These are phyloP conservation scores for Hormaphis cornu DNA, from an alignment of 1,140 invertebrate species.

Conservation along the genomic window DNA sequence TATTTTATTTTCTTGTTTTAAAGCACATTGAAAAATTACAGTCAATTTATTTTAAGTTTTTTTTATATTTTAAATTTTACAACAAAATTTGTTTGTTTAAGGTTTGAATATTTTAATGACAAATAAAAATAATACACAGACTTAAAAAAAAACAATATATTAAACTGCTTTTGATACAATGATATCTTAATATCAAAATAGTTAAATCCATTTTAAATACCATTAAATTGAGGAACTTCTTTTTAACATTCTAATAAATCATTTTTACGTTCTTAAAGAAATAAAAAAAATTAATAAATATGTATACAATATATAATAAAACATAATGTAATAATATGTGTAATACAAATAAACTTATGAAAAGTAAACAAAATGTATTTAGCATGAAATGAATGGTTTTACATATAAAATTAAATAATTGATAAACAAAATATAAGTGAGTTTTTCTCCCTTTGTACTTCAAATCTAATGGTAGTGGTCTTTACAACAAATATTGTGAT, in stretches of 20 bases:
- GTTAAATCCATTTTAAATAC: neutral
- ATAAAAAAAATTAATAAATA: neutral
- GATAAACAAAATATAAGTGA: slow-evolving; percentile 1
- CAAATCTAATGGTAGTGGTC: neutral
- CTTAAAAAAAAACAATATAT: too few species aligned
- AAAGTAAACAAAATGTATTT: slow-evolving; percentile 15
- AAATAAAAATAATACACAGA: too few species aligned
- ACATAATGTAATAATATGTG: neutral
- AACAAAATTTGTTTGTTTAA: too few species aligned
- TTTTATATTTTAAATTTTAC: too few species aligned
- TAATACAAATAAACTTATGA: slow-evolving; percentile 14
- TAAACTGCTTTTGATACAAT: neutral
- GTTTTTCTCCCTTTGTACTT: neutral
- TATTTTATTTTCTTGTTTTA: too few species aligned
- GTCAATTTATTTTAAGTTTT: too few species aligned
- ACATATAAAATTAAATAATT: slow-evolving; percentile 7
- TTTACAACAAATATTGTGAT: neutral
- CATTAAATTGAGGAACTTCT: neutral
- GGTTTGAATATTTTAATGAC: too few species aligned
- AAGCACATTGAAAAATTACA: too few species aligned
- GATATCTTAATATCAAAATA: neutral
- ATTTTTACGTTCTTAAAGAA: neutral
- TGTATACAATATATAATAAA: neutral
- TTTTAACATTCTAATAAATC: neutral
- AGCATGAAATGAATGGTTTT: neutral